Evolutionary conservation across 2,888 invertebrate genomes (phyloP).

Genomic region (Epistrophe grossulariae): DNA sequence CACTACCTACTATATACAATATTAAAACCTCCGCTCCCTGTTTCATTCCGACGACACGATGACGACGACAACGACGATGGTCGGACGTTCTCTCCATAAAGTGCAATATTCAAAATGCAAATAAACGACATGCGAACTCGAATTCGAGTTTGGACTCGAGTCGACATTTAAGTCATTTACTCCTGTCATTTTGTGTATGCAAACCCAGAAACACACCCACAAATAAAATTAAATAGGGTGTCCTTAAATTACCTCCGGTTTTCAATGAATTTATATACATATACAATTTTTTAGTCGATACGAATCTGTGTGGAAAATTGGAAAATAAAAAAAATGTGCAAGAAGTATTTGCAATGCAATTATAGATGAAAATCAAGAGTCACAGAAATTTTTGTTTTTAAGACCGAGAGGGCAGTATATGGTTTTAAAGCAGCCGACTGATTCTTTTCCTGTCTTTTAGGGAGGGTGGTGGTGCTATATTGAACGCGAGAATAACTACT

Average conservation of each 20-base stretch:
- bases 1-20: conserved; percentile 3
- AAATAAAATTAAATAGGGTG: conserved; percentile 26
- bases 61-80: not conserved
- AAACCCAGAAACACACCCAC: conserved; percentile 29
- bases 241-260: not conserved
- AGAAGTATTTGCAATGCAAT: too few species aligned
- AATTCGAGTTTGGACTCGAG: conserved; percentile 63
- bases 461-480: too few species aligned
- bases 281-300: too few species aligned
- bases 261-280: not conserved
- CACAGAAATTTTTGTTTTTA: too few species aligned
- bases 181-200: conserved; percentile 69
- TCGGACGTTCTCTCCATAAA: conserved; percentile 9
- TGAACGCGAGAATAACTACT: too few species aligned
- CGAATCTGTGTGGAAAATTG: not conserved
- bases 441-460: too few species aligned
- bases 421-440: too few species aligned
- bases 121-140: conserved; percentile 47
- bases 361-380: too few species aligned
- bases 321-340: too few species aligned
- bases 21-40: not conserved
- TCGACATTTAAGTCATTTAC: conserved; percentile 74
- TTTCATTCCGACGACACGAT: not conserved
- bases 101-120: conserved; percentile 67
- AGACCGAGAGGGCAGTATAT: too few species aligned